These are phyloP conservation scores for Pterobdella sp. DNA, from an alignment of 2,888 invertebrate species.

Conservation along the genomic window DNA sequence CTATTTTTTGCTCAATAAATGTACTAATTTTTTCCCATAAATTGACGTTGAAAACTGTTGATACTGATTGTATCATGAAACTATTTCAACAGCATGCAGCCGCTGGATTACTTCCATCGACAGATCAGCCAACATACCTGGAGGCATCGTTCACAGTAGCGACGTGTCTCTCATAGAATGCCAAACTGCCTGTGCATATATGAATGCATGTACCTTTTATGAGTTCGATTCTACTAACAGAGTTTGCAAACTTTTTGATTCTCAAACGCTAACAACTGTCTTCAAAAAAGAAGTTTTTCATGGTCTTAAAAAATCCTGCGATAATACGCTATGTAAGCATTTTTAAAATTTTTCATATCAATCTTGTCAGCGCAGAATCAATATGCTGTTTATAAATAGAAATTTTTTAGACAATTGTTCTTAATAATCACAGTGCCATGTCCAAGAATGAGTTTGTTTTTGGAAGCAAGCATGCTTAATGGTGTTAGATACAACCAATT, in stretches of 20 bases:
- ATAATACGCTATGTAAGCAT: neutral
- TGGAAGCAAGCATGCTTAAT: neutral
- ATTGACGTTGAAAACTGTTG: too few relatives aligned
- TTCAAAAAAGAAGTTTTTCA: neutral
- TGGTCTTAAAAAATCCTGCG: neutral
- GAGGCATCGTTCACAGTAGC: neutral
- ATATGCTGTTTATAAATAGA: too few relatives aligned
- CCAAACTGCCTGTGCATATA: neutral
- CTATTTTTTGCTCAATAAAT: too few relatives aligned
- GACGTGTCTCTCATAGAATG: neutral
- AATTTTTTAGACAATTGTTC: too few relatives aligned
- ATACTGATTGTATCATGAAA: too few relatives aligned
- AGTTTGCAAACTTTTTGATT: neutral
- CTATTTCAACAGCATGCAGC: too few relatives aligned
- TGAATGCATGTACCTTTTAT: neutral
- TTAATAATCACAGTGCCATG: slow-evolving; percentile 12
- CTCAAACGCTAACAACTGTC: neutral
- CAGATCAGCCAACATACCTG: neutral
- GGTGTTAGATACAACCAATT: neutral
- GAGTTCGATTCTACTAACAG: neutral
- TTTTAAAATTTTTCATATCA: too few relatives aligned
- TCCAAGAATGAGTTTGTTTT: neutral
- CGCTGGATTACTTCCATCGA: neutral
- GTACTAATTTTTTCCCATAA: too few relatives aligned
- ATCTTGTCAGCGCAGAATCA: too few relatives aligned